Conservation (phyloP, 2,888 invertebrate species). For the Coelogynopora nodosa region DNA sequence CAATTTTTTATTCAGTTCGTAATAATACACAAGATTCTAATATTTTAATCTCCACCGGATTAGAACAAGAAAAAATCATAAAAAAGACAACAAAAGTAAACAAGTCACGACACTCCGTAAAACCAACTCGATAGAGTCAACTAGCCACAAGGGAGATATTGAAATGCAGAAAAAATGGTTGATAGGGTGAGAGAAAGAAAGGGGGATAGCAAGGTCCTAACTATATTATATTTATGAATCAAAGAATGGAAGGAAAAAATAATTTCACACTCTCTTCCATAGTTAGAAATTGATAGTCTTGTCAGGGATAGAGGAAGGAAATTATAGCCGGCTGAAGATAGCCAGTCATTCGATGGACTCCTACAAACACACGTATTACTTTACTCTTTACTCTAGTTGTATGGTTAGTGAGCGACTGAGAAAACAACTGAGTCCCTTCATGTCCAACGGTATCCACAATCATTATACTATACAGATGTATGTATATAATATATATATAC, state of each 20-base stretch:
- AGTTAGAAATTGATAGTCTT: background rate
- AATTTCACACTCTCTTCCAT: background rate
- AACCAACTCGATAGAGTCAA: too few relatives aligned
- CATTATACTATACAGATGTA: too few relatives aligned
- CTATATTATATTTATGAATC: background rate
- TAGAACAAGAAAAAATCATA: background rate
- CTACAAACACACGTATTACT: background rate
- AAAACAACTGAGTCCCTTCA: background rate
- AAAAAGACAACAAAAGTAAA: background rate
- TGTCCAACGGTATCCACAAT: background rate
- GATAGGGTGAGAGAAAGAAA: background rate
- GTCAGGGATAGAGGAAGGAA: background rate
- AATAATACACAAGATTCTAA: too few relatives aligned
- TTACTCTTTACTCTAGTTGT: background rate
- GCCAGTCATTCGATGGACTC: background rate
- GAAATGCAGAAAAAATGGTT: background rate
- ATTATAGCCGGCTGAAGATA: background rate
- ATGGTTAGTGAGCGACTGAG: background rate
- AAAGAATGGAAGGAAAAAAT: background rate
- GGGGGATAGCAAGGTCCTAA: background rate
- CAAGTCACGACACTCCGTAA: background rate
- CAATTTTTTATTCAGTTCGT: too few relatives aligned
- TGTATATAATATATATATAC: too few relatives aligned
- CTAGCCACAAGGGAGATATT: background rate
- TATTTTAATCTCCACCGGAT: background rate